phyloP scores from a whole-genome alignment of 2,797 vertebrate genomes.

The Periparus ater region DNA sequence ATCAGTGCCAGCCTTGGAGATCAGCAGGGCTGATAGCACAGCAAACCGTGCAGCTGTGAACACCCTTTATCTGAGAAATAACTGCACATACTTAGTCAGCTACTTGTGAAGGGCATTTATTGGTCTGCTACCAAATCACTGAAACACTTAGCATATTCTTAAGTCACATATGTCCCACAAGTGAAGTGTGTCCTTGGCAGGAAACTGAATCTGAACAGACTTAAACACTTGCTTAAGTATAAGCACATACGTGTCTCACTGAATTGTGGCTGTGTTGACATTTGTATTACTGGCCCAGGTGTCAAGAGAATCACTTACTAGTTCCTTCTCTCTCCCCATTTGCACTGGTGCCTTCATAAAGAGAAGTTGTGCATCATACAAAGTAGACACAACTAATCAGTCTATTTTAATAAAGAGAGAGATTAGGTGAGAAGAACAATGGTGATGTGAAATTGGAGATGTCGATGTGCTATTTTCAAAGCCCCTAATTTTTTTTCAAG shows the following conservation, averaged over 20 bases:
- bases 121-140: neutral
- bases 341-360: neutral
- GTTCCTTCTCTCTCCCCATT: neutral
- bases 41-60: neutral
- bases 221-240: neutral
- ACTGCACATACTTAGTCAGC: neutral
- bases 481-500: neutral
- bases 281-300: neutral
- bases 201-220: neutral
- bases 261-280: neutral
- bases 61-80: neutral
- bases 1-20: neutral
- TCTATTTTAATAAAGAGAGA: neutral
- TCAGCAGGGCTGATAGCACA: neutral
- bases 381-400: neutral
- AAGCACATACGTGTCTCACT: neutral
- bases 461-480: neutral
- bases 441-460: neutral
- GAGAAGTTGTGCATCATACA: neutral
- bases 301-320: neutral
- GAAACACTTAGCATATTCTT: neutral
- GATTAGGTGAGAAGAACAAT: neutral
- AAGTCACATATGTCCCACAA: neutral
- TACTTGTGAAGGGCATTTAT: neutral
- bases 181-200: constrained; percentile 12